Conservation (phyloP, 2,888 invertebrate species). For the Nephrotoma flavescens region DNA sequence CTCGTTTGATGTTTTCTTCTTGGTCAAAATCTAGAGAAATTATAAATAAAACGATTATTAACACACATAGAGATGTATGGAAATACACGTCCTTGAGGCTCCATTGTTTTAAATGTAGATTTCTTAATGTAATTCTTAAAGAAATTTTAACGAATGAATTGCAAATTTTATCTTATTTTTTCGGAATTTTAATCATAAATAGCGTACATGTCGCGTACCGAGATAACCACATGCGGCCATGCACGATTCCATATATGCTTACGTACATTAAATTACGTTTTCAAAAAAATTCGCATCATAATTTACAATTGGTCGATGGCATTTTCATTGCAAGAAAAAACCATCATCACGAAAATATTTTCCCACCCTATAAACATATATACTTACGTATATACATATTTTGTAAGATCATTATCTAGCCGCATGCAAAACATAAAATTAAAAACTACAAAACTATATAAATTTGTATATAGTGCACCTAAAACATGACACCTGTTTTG, state of each 20-base stretch:
- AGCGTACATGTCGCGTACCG: not conserved
- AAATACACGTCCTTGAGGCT: not conserved
- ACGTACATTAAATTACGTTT: not conserved
- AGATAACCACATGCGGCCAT: not conserved
- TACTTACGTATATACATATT: not conserved
- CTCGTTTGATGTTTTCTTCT: not conserved
- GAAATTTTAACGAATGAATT: not conserved
- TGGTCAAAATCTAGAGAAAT: not conserved
- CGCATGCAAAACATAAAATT: not conserved
- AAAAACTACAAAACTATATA: not conserved
- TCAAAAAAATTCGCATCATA: not conserved
- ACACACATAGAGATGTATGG: not conserved
- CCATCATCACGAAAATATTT: not conserved
- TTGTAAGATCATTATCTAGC: not conserved
- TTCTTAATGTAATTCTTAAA: not conserved
- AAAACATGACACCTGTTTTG: not conserved
- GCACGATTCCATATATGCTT: not conserved
- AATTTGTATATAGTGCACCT: not conserved
- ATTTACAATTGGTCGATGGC: not conserved
- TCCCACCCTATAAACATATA: not conserved
- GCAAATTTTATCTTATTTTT: not conserved
- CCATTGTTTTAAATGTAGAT: not conserved
- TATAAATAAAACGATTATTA: not conserved
- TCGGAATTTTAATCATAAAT: not conserved
- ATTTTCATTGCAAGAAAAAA: not conserved